phyloP scores from a whole-genome alignment of 2,888 invertebrate genomes.

The Pristionchus exspectatus region DNA sequence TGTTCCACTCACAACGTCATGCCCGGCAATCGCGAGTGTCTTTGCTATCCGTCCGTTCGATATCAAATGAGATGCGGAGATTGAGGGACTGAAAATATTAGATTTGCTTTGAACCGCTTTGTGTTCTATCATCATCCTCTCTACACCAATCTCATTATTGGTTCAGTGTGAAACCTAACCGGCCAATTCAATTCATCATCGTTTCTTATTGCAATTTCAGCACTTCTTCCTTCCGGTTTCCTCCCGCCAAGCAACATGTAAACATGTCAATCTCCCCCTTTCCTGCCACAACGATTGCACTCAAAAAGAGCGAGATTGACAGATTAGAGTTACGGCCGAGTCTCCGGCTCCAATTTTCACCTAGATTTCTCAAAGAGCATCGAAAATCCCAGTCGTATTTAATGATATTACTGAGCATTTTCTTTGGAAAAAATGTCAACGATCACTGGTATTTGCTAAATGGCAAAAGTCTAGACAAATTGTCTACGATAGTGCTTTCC shows the following conservation, averaged over 20 bases:
- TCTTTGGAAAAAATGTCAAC: too few relatives aligned
- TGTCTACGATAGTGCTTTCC: not conserved
- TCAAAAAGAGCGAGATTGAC: not conserved
- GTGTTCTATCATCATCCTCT: too few relatives aligned
- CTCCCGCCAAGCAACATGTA: not conserved
- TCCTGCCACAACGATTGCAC: slow-evolving; percentile 1
- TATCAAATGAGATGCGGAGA: slow-evolving; percentile 65
- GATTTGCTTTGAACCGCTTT: too few relatives aligned
- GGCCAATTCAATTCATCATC: not conserved
- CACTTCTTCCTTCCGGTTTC: not conserved
- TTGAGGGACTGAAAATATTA: slow-evolving; percentile 58
- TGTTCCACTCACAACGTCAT: slow-evolving; percentile 71
- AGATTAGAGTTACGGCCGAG: not conserved
- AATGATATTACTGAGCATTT: too few relatives aligned
- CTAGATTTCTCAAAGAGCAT: not conserved
- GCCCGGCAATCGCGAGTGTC: slow-evolving; percentile 70
- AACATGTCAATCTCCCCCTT: slow-evolving; percentile 22
- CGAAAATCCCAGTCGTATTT: not conserved
- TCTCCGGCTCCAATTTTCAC: slow-evolving; percentile 35
- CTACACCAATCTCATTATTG: not conserved
- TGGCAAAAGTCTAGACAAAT: not conserved
- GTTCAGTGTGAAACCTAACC: not conserved
- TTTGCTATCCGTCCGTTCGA: slow-evolving; percentile 72
- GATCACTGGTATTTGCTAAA: not conserved
- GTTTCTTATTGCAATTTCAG: not conserved